Evolutionary conservation across 2,113 vertebrate species (phyloP).

Genomic region (Piaya cayana): DNA sequence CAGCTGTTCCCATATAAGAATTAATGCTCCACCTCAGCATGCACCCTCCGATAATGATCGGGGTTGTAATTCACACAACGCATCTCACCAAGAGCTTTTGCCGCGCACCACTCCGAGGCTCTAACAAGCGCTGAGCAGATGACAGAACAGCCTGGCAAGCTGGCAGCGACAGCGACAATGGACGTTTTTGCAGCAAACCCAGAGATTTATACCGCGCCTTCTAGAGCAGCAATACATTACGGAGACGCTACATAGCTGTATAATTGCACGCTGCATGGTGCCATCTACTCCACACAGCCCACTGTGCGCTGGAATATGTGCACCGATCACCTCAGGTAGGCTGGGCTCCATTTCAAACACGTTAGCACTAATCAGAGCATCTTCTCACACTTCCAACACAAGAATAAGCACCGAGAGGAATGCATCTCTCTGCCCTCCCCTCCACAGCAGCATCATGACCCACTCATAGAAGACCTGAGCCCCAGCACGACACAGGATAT

Average conservation of each 20-base stretch:
- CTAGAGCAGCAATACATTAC: background rate
- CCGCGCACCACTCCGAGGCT: background rate
- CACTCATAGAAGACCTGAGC: background rate
- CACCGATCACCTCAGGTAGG: background rate
- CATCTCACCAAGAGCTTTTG: background rate
- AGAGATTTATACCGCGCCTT: background rate
- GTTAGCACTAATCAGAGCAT: background rate
- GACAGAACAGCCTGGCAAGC: background rate
- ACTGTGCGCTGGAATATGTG: slow-evolving; percentile 21
- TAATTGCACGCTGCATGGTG: background rate
- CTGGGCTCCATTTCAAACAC: background rate
- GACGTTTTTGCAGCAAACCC: slow-evolving; percentile 8
- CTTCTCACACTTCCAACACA: background rate
- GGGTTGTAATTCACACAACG: background rate
- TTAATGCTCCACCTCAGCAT: slow-evolving; percentile 9
- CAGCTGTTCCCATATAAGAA: slow-evolving; percentile 21
- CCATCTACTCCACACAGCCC: background rate
- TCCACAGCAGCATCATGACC: background rate
- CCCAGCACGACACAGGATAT: background rate
- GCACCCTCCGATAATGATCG: background rate
- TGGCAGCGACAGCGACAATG: background rate
- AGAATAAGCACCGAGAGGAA: background rate
- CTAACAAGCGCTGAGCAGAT: slow-evolving; percentile 32
- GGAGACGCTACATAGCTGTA: background rate
- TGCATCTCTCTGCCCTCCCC: background rate